These are phyloP conservation scores for Trigoniulus corallinus DNA, from an alignment of 1,140 invertebrate species.

Conservation along the genomic window DNA sequence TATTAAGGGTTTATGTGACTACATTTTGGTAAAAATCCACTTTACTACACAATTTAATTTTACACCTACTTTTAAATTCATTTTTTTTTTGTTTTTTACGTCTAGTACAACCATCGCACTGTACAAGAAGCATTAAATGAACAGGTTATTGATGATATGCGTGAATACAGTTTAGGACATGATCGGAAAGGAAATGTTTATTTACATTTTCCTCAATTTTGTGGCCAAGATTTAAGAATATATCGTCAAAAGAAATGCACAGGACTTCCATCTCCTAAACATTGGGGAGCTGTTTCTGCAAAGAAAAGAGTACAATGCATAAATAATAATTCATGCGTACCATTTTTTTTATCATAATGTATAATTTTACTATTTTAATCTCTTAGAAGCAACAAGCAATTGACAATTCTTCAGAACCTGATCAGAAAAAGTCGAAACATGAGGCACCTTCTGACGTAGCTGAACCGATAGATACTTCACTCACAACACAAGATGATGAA, in stretches of 20 bases:
- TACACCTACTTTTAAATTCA: too few relatives aligned
- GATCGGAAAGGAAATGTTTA: conserved; percentile 37
- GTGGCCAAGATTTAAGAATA: conserved; percentile 36
- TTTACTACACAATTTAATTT: neutral
- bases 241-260: conserved; percentile 28
- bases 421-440: too few relatives aligned
- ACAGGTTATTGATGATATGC: conserved; percentile 23
- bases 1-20: conserved; percentile 40
- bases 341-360: neutral
- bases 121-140: conserved; percentile 26
- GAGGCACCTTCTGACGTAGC: too few relatives aligned
- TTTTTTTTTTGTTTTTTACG: conserved; percentile 6
- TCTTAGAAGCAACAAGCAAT: neutral
- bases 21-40: conserved; percentile 30
- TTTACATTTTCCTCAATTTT: conserved; percentile 40
- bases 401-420: neutral
- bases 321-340: neutral
- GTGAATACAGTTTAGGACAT: conserved; percentile 29
- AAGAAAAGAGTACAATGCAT: neutral
- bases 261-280: neutral
- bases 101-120: conserved; percentile 27
- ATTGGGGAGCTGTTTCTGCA: neutral
- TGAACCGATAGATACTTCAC: neutral
- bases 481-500: neutral
- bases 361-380: neutral